Base-by-base conservation (phyloP, 2,888 invertebrate genomes). In the Ophion ellenae region DNA sequence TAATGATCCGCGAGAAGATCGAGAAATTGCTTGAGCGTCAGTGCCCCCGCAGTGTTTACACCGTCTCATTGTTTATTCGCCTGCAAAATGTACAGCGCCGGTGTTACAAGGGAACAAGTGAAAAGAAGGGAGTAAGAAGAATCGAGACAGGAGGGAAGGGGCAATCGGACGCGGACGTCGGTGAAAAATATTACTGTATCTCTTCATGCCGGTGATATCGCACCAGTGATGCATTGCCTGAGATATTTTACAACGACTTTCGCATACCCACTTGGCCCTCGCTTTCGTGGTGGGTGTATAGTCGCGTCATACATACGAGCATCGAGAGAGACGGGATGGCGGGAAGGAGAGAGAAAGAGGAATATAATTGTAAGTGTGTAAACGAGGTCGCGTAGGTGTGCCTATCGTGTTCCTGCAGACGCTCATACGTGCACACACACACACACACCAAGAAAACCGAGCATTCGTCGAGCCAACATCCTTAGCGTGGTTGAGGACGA, bases 141-240 rank as follows among this genome's bases (percentile, higher is more conserved):
- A 82, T 82, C 63, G 75, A 11, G 66, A 45, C 36, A 57, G 28
- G 71, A 24, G 36, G 24, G 40, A 36, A 71, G 70, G 82, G 75
- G 87, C 82, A 83, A 86, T 88, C 71, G 87, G 87, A 89, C 86
- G 87, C 84, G 87, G 86, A 79, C 89, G 87, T 89, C 83, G 84
- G 78, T 81, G 86, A 89, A 83, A 91, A 92, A 91, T 91, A 91
- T 91, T 89, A 87, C 90, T 86, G 89, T 90, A 91, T 91, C 88
- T 90, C 88, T 89, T 87, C 84, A 83, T 87, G 89, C 87, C 88
- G 87, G 90, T 92, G 91, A 92, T 91, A 92, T 92, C 91, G 90
- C 90, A 89, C 88, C 85, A 81, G 90, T 93, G 92, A 92, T 92
- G 90, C 90, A 93, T 93, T 89, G 90, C 91, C 87, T 88, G 86